A percentile compares a stretch with the other conserved stretches of the same genome.
These are phyloP conservation scores for Drosophila planitibia DNA, from an alignment of 2,888 invertebrate genomes.

Conservation along the genomic window DNA sequence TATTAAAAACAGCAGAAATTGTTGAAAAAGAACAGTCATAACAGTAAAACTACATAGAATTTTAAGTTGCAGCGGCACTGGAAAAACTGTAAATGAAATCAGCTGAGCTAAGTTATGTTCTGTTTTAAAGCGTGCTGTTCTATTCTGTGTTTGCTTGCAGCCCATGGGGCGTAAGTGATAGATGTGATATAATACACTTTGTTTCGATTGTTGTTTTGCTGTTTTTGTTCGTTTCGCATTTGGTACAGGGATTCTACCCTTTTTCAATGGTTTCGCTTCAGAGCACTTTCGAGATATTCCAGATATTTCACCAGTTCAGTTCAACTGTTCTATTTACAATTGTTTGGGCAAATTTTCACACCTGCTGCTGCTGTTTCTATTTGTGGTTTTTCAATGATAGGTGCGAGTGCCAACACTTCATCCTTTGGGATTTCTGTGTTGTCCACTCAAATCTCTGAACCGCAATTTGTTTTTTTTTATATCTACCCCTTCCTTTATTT, in stretches of 20 bases:
- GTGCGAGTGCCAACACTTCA: constrained; percentile 45
- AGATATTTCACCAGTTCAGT: constrained; percentile 13
- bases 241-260: constrained; percentile 41
- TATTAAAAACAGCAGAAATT: constrained; percentile 17
- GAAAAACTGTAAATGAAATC: constrained; percentile 59
- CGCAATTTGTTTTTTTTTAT: constrained; percentile 22
- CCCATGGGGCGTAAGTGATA: constrained; percentile 75
- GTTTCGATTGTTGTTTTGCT: constrained; percentile 32
- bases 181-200: constrained; percentile 60
- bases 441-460: constrained; percentile 54
- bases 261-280: constrained; percentile 73
- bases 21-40: constrained; percentile 33
- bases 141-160: constrained; percentile 33
- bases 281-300: constrained; percentile 49
- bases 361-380: constrained; percentile 48
- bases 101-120: constrained; percentile 30
- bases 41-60: constrained; percentile 65
- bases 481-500: constrained; percentile 22
- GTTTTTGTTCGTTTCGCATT: constrained; percentile 21
- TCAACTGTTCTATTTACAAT: constrained; percentile 33
- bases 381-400: constrained; percentile 40
- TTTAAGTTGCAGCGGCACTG: constrained; percentile 43
- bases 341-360: constrained; percentile 52
- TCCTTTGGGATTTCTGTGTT: constrained; percentile 47
- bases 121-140: constrained; percentile 25